Evolutionary conservation across 2,888 invertebrate species (phyloP).

Genomic region (Caenorhabditis zanzibari): DNA sequence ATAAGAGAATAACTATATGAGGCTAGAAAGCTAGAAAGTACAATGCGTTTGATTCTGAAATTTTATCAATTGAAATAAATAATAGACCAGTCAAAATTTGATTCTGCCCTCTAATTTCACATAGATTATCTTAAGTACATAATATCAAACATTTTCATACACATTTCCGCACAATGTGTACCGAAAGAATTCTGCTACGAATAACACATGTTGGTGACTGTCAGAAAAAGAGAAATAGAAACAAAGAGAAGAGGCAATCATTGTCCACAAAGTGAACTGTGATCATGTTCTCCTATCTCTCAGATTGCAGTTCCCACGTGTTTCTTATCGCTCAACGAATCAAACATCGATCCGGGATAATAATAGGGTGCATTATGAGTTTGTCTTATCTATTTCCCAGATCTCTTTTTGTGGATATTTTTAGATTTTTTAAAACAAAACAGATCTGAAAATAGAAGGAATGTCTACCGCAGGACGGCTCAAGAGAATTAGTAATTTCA

Average conservation of each 20-base stretch:
- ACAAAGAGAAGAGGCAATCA: constrained; percentile 23
- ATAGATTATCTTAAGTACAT: constrained; percentile 25
- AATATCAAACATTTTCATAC: constrained; percentile 14
- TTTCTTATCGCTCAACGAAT: constrained; percentile 47
- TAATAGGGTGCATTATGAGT: constrained; percentile 41
- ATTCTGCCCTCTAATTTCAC: not conserved
- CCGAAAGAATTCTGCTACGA: constrained; percentile 33
- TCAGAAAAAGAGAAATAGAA: constrained; percentile 8
- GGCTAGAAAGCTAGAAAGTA: constrained; percentile 35
- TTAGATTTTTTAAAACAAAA: too few species aligned
- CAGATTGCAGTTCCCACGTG: constrained; percentile 51
- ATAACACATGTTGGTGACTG: constrained; percentile 41
- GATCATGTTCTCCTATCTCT: constrained; percentile 60
- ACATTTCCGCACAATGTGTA: constrained; percentile 5
- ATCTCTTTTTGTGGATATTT: not conserved
- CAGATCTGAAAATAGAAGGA: not conserved
- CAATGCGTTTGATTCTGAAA: constrained; percentile 2
- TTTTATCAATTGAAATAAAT: not conserved
- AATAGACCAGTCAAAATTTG: constrained; percentile 6
- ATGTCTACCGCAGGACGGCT: too few species aligned
- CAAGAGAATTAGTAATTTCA: too few species aligned
- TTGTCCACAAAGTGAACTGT: constrained; percentile 56
- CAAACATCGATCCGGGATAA: constrained; percentile 43
- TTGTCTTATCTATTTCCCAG: constrained; percentile 18
- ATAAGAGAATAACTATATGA: too few species aligned